Conservation (phyloP, 2,113 vertebrate species). For the Melanocharis versteri region DNA sequence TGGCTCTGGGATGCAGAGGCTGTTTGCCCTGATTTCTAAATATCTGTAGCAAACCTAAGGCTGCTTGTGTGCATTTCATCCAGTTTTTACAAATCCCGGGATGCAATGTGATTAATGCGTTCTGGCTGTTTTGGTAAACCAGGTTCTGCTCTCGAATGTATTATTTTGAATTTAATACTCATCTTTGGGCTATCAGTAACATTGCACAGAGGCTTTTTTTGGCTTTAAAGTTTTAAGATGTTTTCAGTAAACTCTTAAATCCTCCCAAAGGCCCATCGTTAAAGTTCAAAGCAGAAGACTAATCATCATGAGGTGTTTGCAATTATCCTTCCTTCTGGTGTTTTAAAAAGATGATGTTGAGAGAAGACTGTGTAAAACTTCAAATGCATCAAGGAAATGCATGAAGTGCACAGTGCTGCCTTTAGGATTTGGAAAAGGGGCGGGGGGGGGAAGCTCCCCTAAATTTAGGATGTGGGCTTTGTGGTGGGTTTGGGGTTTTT, state of each 20-base stretch:
- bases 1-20: background rate
- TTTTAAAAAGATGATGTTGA: background rate
- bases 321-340: background rate
- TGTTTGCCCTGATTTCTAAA: background rate
- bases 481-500: background rate
- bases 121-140: background rate
- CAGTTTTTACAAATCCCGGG: background rate
- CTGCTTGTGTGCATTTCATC: background rate
- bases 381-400: background rate
- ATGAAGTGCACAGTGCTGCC: background rate
- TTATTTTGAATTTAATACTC: background rate
- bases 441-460: background rate
- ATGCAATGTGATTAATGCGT: background rate
- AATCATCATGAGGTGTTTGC: constrained; percentile 28
- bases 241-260: constrained; percentile 19
- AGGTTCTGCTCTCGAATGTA: background rate
- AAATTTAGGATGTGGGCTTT: background rate
- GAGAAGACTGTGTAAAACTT: background rate
- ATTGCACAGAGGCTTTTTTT: background rate
- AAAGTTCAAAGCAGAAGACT: constrained; percentile 37
- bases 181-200: background rate
- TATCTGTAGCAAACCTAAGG: background rate
- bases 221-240: background rate
- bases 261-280: background rate
- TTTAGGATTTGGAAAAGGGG: background rate